Evolutionary conservation across 2,113 vertebrate genomes (phyloP).

Genomic region (Mesembrinibis cayennensis): DNA sequence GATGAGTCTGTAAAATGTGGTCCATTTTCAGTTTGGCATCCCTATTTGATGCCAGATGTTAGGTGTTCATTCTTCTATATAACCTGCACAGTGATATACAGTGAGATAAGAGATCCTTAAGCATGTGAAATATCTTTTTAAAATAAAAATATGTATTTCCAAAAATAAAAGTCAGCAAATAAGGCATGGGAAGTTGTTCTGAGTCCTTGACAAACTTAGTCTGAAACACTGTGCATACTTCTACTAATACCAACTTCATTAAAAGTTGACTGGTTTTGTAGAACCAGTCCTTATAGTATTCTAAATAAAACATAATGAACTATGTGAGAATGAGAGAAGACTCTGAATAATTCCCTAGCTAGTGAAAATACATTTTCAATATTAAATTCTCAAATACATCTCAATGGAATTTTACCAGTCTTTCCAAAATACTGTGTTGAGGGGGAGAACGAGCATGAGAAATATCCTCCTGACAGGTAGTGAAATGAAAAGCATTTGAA

Average conservation of each 20-base stretch:
- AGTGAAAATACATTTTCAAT: background rate
- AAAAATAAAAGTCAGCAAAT: background rate
- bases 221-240: background rate
- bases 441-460: background rate
- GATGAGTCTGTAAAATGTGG: background rate
- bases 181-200: background rate
- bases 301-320: background rate
- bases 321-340: background rate
- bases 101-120: background rate
- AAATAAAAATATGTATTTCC: background rate
- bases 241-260: background rate
- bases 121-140: background rate
- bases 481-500: conserved; percentile 20
- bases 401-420: background rate
- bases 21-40: background rate
- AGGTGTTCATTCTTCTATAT: background rate
- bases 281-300: background rate
- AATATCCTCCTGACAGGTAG: background rate
- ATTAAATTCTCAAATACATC: background rate
- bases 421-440: background rate
- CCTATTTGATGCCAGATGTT: background rate
- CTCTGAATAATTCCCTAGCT: background rate
- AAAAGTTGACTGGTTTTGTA: background rate
- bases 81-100: background rate
- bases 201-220: background rate